phyloP scores from a whole-genome alignment of 1,140 invertebrate species.

The Drosophila obscura region DNA sequence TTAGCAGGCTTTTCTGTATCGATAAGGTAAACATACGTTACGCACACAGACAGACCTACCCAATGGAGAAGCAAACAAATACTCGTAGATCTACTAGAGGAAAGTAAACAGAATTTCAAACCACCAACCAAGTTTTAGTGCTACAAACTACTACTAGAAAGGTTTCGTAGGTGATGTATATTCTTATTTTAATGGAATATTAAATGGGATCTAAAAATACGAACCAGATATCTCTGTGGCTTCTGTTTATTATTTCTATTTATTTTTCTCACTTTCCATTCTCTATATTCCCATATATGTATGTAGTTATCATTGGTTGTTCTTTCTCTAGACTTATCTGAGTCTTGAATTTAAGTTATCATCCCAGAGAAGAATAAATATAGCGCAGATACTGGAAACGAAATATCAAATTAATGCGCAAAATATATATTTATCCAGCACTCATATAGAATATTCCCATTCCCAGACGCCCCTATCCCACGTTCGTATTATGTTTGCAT shows the following conservation, averaged over 20 bases:
- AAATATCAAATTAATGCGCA: constrained; percentile 32
- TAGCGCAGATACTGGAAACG: not conserved
- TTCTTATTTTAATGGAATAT: no score
- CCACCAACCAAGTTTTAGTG: constrained; percentile 1
- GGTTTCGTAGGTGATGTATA: not conserved
- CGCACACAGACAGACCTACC: constrained; percentile 1
- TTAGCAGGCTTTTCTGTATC: constrained; percentile 31
- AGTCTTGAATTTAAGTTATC: not conserved
- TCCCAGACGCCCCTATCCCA: constrained; percentile 23
- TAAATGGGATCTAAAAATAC: no score
- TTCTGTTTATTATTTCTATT: not conserved
- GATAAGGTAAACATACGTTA: constrained; percentile 42
- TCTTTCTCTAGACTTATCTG: constrained; percentile 7
- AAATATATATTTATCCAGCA: constrained; percentile 26
- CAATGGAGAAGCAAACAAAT: constrained; percentile 14
- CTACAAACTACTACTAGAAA: not conserved
- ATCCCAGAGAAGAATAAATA: constrained; percentile 5
- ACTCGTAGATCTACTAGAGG: constrained; percentile 1
- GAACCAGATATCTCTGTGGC: no score
- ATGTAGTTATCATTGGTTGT: not conserved
- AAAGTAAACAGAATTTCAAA: constrained; percentile 25
- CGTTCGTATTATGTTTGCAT: constrained; percentile 41
- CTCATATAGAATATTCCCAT: constrained; percentile 8
- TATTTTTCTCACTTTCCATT: not conserved
- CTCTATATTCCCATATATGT: no score